Percentiles rank a stretch among this genome's conserved stretches.
Conservation (phyloP, 2,888 invertebrate species). For the Scelioninae gen. 2 region DNA sequence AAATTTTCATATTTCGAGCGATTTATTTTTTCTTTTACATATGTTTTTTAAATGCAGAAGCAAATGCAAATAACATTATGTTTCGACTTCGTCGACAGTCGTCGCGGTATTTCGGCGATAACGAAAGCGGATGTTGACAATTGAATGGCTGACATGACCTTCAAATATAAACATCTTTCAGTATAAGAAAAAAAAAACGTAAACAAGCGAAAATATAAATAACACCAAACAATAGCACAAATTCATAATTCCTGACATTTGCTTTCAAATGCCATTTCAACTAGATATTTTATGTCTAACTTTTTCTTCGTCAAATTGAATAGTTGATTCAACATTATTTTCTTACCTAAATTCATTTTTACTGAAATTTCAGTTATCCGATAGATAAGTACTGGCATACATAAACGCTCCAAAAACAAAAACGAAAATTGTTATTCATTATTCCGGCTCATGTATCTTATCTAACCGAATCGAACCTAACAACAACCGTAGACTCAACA, state of each 20-base stretch:
- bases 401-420: too few relatives aligned
- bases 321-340: too few relatives aligned
- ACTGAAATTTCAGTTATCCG: too few relatives aligned
- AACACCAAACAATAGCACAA: conserved; percentile 18
- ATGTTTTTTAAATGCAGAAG: conserved; percentile 12
- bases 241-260: conserved; percentile 1
- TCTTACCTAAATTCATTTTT: too few relatives aligned
- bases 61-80: conserved; percentile 23
- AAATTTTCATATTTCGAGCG: too few relatives aligned
- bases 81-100: conserved; percentile 63
- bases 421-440: too few relatives aligned
- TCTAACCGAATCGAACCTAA: too few relatives aligned
- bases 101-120: conserved; percentile 62
- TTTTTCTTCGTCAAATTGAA: conserved; percentile 6
- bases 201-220: too few relatives aligned
- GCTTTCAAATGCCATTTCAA: conserved; percentile 15
- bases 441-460: background rate
- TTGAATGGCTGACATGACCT: conserved; percentile 62
- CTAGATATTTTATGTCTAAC: conserved; percentile 10
- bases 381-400: too few relatives aligned
- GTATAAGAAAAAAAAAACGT: too few relatives aligned
- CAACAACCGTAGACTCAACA: too few relatives aligned
- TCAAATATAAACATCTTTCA: conserved; percentile 62
- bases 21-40: too few relatives aligned
- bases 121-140: conserved; percentile 67